Evolutionary conservation across 2,113 vertebrate genomes (phyloP), one percentile per base, ranked within the genome.

Genomic region (Anser brachyrhynchus): DNA sequence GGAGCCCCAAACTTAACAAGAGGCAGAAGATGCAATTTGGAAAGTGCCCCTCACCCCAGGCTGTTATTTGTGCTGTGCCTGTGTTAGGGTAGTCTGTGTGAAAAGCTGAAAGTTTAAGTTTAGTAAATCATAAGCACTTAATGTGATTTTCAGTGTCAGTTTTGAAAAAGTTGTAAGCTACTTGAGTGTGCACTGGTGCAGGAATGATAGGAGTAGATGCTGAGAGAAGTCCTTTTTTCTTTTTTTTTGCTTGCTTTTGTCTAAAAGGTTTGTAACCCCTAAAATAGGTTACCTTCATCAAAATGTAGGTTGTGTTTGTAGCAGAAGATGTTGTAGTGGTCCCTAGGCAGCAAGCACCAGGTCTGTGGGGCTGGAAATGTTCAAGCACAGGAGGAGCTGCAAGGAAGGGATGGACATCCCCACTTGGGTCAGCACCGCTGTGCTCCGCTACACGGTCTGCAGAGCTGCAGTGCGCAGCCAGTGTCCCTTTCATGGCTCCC

Each of bases 371-470:
- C 37, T 41, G 44, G 44, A 7, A 25, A 19, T 1, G 2, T 25
- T 16, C 3, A 1, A 14, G 44, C 44, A 6, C 28, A 16, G 58
- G 41, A 22, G 65, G 25, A 33, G 35, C 72, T 33, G 61, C 4
- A 5, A 19, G 31, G n/a, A 26, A 22, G 35, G 51, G 10, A 31
- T 9, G 62, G 55, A 8, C 16, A 0, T 21, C 3, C 33, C 6
- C 4, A 0, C 64, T 20, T 2, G 15, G 2, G 7, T 22, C 23
- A 4, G 49, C 33, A 10, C 9, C 1, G 4, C 17, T 1, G 0
- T 4, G 57, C 44, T 59, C 13, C 2, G 1, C 51, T 1, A 0
- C 0, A 3, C 8, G 0, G 65, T 37, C 69, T 35, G 46, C 31
- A 3, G 59, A 16, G 52, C 33, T 33, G 59, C 51, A 37, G 13